Evolutionary conservation across 2,113 vertebrate species (phyloP), one percentile per base, ranked within the genome.

Genomic region (Bubalus kerabau): DNA sequence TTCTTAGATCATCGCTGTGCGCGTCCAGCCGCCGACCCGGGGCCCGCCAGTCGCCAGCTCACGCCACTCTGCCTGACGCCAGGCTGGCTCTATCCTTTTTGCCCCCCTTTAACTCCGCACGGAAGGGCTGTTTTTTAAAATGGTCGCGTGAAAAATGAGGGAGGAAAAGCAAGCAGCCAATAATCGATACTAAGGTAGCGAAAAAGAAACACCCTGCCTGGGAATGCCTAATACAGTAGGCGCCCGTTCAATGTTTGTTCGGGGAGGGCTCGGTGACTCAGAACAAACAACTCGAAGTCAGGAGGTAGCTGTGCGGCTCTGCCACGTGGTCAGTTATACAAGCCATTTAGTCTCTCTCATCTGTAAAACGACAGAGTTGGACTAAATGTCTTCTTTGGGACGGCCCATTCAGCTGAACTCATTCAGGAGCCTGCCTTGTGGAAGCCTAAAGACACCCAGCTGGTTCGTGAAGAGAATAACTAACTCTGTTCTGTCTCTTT

Each of bases 261-360:
- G 60, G 50, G 78, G 88, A 86, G 43, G 32, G 64, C 56, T 48
- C 21, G 83, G 28, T 97, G 95, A 97, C 64, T 96, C 85, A 52
- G 11, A 80, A 80, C 87, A 81, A 92, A 97, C 81, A 80, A 26
- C 52, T 12, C 1, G 17, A 15, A 57, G 54, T 19, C 84, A 21
- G 30, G 43, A 85, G 16, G 67, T 92, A 46, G 43, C 71, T 26
- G 9, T 12, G 28, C 56, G 21, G 67, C 80, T 80, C 52, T 87
- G 86, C 91, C 93, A 89, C 81, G 83, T 81, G 85, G 89, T 91
- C 30, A 32, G 5, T 74, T 54, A 67, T 57, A 71, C 56, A 81
- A 89, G 83, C 64, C 50, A 67, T 15, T 91, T 11, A 28, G n/a
- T 11, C 64, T 71, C 60, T 40, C 48, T 74, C 3, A 36, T 46